Conservation (phyloP, 2,113 vertebrate species). For the Heterotis niloticus region DNA sequence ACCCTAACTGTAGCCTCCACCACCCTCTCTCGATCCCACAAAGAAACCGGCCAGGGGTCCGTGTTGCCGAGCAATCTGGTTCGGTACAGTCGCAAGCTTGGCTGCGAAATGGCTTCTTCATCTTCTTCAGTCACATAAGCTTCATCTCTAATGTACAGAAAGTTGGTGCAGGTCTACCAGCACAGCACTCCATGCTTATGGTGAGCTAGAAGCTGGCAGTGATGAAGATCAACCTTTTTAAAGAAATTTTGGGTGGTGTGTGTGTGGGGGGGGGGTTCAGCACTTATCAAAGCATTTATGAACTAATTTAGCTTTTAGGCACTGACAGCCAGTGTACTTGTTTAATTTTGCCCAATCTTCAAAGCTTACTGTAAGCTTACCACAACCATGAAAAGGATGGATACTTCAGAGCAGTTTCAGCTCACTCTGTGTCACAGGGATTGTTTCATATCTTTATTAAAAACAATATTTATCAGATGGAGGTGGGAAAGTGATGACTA, state of each 20-base stretch:
- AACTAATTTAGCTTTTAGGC: not conserved
- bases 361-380: constrained; percentile 22
- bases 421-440: constrained; percentile 18
- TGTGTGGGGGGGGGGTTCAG: constrained; percentile 10
- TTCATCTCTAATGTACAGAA: not conserved
- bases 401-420: constrained; percentile 27
- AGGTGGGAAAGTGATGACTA: constrained; percentile 40
- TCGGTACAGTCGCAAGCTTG: not conserved
- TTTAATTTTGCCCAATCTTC: constrained; percentile 28
- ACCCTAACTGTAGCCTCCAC: not conserved
- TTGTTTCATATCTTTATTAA: constrained; percentile 7
- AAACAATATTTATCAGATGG: constrained; percentile 3
- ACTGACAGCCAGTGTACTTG: not conserved
- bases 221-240: constrained; percentile 21
- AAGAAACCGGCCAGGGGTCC: not conserved
- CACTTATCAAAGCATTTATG: constrained; percentile 6
- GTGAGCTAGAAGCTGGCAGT: not conserved
- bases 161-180: not conserved
- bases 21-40: not conserved
- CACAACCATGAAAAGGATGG: constrained; percentile 22
- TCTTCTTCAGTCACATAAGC: not conserved
- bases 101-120: not conserved
- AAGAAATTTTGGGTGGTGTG: no score
- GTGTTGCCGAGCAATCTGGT: not conserved
- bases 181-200: not conserved